Base-by-base conservation (phyloP, 2,797 vertebrate genomes). In the Lophotriccus pileatus region DNA sequence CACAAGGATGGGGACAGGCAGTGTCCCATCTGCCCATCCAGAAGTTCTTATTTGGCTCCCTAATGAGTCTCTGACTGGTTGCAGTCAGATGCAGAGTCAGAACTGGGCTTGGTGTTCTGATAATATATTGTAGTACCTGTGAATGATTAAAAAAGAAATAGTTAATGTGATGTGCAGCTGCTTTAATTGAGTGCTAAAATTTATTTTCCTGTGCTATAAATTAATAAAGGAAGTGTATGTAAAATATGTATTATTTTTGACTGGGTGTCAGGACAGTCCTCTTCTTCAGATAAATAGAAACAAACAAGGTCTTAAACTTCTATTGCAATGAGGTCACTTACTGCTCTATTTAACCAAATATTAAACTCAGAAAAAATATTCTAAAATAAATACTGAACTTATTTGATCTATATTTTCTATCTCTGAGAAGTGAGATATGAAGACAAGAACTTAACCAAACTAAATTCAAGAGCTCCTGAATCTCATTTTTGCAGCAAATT, bases 171-270 rank as follows among this genome's bases (percentile, higher is more conserved):
- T 44, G 30, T 53, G 55, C 74, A 87, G 23, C 44, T 84, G 21
- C 52, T 87, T 81, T 81, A 75, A 68, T 2, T 76, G 59, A 73
- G 25, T 37, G 52, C 68, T 79, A 52, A 63, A 84, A 75, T 77
- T 75, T 23, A 20, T 79, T 91, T 76, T 91, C n/a, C n/a, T 41
- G 39, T 55, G 46, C 21, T 52, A 84, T 90, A 75, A 91, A 93
- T 89, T 87, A 83, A 91, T 84, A 75, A 93, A 94, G n/a, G 23
- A 64, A 68, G 21, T 36, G 23, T 43, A 39, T 46, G 32, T 63
- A 75, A 80, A 87, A 91, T 41, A 84, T 86, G 83, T 64, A 89
- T 53, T 84, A 44, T 73, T 84, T 87, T 70, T 87, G 52, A n/a
- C 36, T 59, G 46, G 28, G 14, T 87, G 44, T 76, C 25, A 86